Base-by-base conservation (phyloP, 2,888 invertebrate species). In the Clusia tigrina region DNA sequence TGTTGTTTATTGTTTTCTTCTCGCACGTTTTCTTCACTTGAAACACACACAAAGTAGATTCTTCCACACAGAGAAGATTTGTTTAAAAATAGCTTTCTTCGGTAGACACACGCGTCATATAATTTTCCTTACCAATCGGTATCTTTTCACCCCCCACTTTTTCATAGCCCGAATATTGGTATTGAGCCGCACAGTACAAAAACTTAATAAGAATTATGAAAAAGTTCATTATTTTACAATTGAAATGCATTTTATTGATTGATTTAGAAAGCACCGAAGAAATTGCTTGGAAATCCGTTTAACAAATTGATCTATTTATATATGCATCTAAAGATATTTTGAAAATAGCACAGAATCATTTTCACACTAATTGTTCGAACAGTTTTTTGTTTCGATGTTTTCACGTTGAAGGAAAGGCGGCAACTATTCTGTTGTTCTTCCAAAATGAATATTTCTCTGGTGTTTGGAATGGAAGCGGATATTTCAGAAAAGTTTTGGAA, bases 51-150 rank as follows among this genome's bases (percentile, higher is more conserved):
- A n/a, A n/a, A n/a, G n/a, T n/a, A n/a, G n/a, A n/a, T n/a, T n/a
- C n/a, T n/a, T n/a, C n/a, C n/a, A n/a, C n/a, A n/a, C n/a, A n/a
- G n/a, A n/a, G n/a, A n/a, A n/a, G n/a, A n/a, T n/a, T n/a, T n/a
- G n/a, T n/a, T 67, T 65, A 60, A 56, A 61, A 55, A 62, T 46
- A 42, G 48, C 18, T 22, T 20, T 42, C n/a, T 12, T n/a, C 15
- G 22, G 20, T 20, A n/a, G 37, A 46, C 15, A 54, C 69, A 59
- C 54, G 62, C 69, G 64, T 63, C 68, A 67, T 54, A n/a, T n/a
- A 64, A 37, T 48, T 22, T 18, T 52, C 2, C 76, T 71, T 66
- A 76, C 76, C 76, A 53, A 76, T 76, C 53, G 76, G 69, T 53
- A 77, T 71, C 63, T 57, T 71, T 54, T 10, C 72, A 38, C 58